Evolutionary conservation across 1,140 invertebrate species (phyloP), one percentile per base, ranked within the genome.

Genomic region (Helicorthomorpha holstii): DNA sequence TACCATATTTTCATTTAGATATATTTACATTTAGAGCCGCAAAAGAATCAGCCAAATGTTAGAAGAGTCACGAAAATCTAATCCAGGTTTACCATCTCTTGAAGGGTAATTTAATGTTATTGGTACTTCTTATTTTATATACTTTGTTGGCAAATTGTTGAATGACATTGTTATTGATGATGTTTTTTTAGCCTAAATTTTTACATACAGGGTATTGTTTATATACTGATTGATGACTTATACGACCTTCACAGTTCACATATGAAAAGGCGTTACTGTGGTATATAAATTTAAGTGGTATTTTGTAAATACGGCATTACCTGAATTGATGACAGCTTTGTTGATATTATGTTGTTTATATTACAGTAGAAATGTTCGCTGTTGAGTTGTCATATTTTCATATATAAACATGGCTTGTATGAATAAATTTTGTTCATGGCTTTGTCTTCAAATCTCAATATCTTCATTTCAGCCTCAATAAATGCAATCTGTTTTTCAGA

Each of bases 21-120:
- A 7, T 46, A 10, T 46, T 21, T 19, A 7, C 34, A 59, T 64
- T 55, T 55, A 74, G 71, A 73, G 75, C 54, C 68, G 71, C 50
- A 57, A 64, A 42, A 63, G 70, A 58, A 61, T 75, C n/a, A 55
- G 65, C 26, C 50, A 60, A 21, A 54, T 75, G 4, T 53, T 74
- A 29, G 68, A 70, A 19, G 69, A 72, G 55, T 70, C 71, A 0
- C 61, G 72, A 50, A 62, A 63, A 54, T 61, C 61, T 7, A 73
- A 75, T 57, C 73, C 73, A 0, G 64, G 65, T 49, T 60, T 75
- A 2, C 73, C 73, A 10, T 67, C 70, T 14, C 71, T 69, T 59
- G 71, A 74, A 57, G 69, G 68, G 69, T 73, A 59, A 59, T 55
- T 12, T 19, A 41, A 12, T 41, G 19, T 12, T 12, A 41, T 41